Conservation (phyloP, 2,113 vertebrate genomes). For the Abramis brama region DNA sequence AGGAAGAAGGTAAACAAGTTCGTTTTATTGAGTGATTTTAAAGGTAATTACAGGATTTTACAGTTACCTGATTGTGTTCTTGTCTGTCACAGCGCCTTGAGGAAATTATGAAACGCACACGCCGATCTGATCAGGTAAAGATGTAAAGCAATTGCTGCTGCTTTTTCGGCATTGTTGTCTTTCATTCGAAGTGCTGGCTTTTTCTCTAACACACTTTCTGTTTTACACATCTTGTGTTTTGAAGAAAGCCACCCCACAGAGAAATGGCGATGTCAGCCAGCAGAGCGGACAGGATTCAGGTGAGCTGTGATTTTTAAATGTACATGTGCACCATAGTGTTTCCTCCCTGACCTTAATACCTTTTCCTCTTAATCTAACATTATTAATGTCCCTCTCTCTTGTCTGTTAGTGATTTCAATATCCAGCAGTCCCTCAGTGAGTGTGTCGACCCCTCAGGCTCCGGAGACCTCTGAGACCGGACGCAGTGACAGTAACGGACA, state of each 20-base stretch:
- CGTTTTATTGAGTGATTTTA: background rate
- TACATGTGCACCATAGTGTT: background rate
- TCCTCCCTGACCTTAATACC: background rate
- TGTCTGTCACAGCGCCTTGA: constrained; percentile 84
- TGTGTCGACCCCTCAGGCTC: background rate
- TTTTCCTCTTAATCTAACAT: background rate
- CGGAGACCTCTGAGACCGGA: constrained; percentile 27
- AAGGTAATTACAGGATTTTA: background rate
- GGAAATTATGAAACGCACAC: constrained; percentile 98
- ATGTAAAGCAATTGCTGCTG: constrained; percentile 62
- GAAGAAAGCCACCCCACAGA: constrained; percentile 84
- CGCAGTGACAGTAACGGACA: constrained; percentile 62
- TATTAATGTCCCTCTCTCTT: background rate
- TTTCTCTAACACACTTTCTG: constrained; percentile 37
- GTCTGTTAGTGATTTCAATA: constrained; percentile 48
- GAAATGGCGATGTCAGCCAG: constrained; percentile 84
- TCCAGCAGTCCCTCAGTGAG: constrained; percentile 54
- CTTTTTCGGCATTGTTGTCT: background rate
- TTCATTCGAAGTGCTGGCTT: constrained; percentile 39
- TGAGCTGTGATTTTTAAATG: constrained; percentile 60
- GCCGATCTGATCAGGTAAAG: constrained; percentile 89
- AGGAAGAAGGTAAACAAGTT: constrained; percentile 88
- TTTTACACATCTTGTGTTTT: constrained; percentile 43
- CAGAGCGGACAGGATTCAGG: constrained; percentile 74
- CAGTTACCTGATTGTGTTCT: background rate